Evolutionary conservation across 2,888 invertebrate genomes (phyloP).

Genomic region (Chydorus sphaericus): DNA sequence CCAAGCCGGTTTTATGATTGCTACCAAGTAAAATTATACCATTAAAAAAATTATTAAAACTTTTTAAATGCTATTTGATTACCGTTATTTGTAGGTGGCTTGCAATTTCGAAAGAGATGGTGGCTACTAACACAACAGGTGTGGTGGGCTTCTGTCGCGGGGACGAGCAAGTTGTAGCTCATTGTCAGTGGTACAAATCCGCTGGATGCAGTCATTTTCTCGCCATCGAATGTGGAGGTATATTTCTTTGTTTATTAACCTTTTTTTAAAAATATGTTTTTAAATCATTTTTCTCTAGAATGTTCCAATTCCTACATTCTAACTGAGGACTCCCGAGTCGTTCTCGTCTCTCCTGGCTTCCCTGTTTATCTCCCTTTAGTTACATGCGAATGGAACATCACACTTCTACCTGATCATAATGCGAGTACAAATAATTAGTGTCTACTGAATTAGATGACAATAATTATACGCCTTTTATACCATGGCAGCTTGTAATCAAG

Average conservation of each 20-base stretch:
- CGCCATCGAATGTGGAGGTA: conserved; percentile 11
- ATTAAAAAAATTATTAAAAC: not conserved
- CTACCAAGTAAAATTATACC: not conserved
- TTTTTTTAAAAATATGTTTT: not conserved
- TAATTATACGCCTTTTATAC: not conserved
- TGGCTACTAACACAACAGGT: not conserved
- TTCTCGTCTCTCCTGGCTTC: conserved; percentile 8
- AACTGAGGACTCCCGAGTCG: not conserved
- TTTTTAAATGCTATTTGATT: not conserved
- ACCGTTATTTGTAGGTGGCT: conserved; percentile 3
- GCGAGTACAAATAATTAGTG: not conserved
- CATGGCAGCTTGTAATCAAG: conserved; percentile 1
- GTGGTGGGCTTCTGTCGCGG: conserved; percentile 7
- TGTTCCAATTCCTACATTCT: conserved; percentile 5
- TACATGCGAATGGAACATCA: conserved; percentile 13
- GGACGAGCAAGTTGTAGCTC: conserved; percentile 9
- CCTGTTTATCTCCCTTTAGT: conserved; percentile 11
- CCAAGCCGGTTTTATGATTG: conserved; percentile 5
- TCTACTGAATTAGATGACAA: not conserved
- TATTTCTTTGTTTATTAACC: not conserved
- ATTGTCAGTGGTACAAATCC: conserved; percentile 4
- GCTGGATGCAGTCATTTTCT: conserved; percentile 5
- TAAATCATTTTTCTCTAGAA: not conserved
- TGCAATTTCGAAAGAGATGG: not conserved
- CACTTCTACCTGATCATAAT: conserved; percentile 5